Conservation (phyloP, 30 jellyfish, hydroid and myxozoan genomes). For the Turritopsis dohrnii region DNA sequence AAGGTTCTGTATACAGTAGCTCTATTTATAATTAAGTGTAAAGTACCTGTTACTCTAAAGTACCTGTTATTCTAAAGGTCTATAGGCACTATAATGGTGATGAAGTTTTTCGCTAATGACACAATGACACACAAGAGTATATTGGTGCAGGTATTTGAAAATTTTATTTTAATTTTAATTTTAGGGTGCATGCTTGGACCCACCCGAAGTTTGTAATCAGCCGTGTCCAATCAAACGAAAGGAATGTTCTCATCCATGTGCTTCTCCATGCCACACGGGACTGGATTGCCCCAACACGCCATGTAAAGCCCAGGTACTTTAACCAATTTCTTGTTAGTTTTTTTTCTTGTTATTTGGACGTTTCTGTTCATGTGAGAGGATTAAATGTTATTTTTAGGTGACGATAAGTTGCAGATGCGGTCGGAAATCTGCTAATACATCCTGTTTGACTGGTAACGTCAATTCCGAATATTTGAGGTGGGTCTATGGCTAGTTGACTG, state of each 20-base stretch:
- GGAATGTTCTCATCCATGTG: slow-evolving; percentile 83
- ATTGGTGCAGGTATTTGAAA: too few species aligned
- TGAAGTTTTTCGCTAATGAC: too few species aligned
- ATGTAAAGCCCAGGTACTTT: slow-evolving; percentile 77
- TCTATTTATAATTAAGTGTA: too few species aligned
- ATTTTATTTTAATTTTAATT: not conserved
- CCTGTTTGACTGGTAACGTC: slow-evolving; percentile 71
- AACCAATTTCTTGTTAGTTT: too few species aligned
- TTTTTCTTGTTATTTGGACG: not conserved
- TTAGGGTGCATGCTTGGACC: slow-evolving; percentile 62
- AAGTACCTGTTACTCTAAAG: too few species aligned
- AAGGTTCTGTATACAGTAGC: too few species aligned
- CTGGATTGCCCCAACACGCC: slow-evolving; percentile 83
- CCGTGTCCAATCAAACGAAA: slow-evolving; percentile 59
- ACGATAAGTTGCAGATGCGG: slow-evolving; percentile 74
- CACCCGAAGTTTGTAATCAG: slow-evolving; percentile 58
- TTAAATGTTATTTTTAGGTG: slow-evolving; percentile 33
- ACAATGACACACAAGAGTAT: too few species aligned
- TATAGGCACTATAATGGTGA: too few species aligned
- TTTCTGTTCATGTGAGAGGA: not conserved
- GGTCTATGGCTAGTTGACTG: not conserved
- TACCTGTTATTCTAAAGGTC: too few species aligned
- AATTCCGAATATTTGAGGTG: slow-evolving; percentile 36
- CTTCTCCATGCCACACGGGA: slow-evolving; percentile 77
- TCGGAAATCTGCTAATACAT: slow-evolving; percentile 55